These are phyloP conservation scores for Drosophila putrida DNA, from an alignment of 2,888 invertebrate genomes.

Conservation along the genomic window DNA sequence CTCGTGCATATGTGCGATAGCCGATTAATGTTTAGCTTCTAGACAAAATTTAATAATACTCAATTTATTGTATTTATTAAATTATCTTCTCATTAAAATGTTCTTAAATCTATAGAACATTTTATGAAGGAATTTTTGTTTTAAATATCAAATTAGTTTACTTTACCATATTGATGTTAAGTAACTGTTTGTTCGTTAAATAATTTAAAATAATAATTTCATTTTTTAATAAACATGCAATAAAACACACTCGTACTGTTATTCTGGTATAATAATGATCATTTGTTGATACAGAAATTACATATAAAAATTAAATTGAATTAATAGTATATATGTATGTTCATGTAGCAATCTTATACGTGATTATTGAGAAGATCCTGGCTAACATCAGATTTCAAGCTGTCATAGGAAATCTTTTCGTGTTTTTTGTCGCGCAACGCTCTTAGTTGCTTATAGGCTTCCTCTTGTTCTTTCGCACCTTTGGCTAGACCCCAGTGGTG, in stretches of 20 bases:
- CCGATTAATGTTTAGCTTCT: not conserved
- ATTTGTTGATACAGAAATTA: not conserved
- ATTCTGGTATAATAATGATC: too few species aligned
- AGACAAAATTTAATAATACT: not conserved
- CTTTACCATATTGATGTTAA: too few species aligned
- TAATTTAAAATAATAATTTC: too few species aligned
- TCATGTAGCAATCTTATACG: slow-evolving; percentile 37
- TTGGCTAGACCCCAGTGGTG: slow-evolving; percentile 67
- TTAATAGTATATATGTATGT: not conserved
- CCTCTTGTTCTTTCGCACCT: slow-evolving; percentile 72
- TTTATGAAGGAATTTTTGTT: too few species aligned
- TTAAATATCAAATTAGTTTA: too few species aligned
- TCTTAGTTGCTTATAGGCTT: slow-evolving; percentile 75
- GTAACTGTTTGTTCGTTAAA: too few species aligned
- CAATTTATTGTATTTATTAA: not conserved
- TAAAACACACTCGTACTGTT: too few species aligned
- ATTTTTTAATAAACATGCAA: too few species aligned
- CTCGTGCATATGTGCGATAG: slow-evolving; percentile 7
- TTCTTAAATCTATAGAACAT: too few species aligned
- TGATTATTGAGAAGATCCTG: slow-evolving; percentile 54
- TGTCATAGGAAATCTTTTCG: slow-evolving; percentile 53
- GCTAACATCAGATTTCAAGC: slow-evolving; percentile 37
- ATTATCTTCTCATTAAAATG: too few species aligned
- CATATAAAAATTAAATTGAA: not conserved
- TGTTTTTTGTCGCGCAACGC: slow-evolving; percentile 57